phyloP scores from a whole-genome alignment of 2,113 vertebrate genomes.

The Hemiprocne comata region DNA sequence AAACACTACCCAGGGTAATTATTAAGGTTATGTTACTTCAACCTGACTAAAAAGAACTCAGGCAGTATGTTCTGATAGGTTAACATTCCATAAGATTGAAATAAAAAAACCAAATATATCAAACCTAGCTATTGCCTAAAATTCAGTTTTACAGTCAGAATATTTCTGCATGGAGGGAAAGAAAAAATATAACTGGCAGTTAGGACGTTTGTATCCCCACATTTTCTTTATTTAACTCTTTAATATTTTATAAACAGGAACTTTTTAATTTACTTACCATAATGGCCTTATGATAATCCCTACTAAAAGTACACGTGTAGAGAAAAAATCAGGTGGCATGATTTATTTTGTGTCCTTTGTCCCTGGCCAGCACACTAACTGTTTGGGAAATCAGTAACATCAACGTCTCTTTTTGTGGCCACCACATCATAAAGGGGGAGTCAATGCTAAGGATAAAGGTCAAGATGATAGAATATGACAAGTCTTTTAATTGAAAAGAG shows the following conservation, averaged over 20 bases:
- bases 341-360: not conserved
- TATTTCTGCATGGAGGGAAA: not conserved
- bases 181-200: not conserved
- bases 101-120: not conserved
- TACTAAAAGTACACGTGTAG: not conserved
- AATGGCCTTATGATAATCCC: not conserved
- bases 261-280: not conserved
- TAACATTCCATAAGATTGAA: not conserved
- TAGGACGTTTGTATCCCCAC: not conserved
- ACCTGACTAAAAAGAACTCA: not conserved
- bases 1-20: not conserved
- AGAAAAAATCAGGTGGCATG: not conserved
- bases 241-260: not conserved
- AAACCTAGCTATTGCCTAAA: slow-evolving; percentile 1
- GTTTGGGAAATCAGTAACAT: not conserved
- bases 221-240: not conserved
- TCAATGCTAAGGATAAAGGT: slow-evolving; percentile 19
- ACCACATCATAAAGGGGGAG: not conserved
- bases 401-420: not conserved
- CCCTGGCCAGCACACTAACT: not conserved
- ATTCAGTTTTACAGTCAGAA: not conserved
- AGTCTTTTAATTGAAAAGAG: slow-evolving; percentile 29
- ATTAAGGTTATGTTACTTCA: slow-evolving; percentile 8
- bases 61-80: not conserved
- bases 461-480: slow-evolving; percentile 39